Evolutionary conservation across 2,888 invertebrate genomes (phyloP).

Genomic region (Malthinus flaveolus): DNA sequence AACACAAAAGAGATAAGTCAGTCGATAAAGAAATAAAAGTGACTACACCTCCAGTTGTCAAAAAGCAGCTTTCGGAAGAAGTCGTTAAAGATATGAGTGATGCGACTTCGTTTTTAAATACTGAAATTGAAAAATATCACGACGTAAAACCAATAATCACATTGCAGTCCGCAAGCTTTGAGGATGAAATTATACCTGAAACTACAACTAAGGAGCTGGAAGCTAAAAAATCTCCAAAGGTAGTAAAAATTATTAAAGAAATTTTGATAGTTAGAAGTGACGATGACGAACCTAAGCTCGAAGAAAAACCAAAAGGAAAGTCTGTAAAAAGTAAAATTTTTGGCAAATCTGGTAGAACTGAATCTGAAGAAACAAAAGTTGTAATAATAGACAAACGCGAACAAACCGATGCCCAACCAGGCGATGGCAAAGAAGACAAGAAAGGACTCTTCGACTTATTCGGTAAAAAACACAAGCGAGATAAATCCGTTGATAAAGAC

Average conservation of each 20-base stretch:
- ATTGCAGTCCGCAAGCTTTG: not conserved
- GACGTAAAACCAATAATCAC: not conserved
- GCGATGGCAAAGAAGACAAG: conserved; percentile 14
- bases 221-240: too few relatives aligned
- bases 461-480: conserved; percentile 18
- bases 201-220: not conserved
- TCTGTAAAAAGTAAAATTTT: too few relatives aligned
- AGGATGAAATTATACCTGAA: not conserved
- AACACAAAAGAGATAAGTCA: conserved; percentile 25
- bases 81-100: conserved; percentile 41
- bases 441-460: conserved; percentile 11
- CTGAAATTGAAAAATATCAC: not conserved
- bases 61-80: conserved; percentile 21
- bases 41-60: not conserved
- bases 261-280: not conserved
- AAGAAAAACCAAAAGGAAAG: conserved; percentile 9
- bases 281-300: not conserved
- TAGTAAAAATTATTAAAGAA: too few relatives aligned
- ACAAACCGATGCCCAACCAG: not conserved
- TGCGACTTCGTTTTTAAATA: conserved; percentile 27
- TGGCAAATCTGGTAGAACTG: not conserved
- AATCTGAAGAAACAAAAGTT: conserved; percentile 7
- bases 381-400: not conserved
- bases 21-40: not conserved
- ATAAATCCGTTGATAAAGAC: conserved; percentile 11